Base-by-base conservation (phyloP, 2,113 vertebrate species). In the Hassar affinis region DNA sequence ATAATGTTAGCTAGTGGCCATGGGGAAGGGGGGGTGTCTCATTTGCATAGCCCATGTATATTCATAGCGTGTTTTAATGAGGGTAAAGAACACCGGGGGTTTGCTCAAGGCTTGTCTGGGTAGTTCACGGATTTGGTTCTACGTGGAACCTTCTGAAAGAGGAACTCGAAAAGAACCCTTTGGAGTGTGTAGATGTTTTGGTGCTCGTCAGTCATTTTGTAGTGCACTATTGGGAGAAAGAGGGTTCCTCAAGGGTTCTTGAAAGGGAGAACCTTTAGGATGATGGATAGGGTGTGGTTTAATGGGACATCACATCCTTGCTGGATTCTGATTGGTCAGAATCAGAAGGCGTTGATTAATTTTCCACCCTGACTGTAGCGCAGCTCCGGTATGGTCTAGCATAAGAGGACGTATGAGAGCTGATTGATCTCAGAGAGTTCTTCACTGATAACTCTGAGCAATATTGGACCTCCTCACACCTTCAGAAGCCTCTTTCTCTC, bases 21-120 rank as follows among this genome's bases (percentile, higher is more conserved):
- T 7, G n/a, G 47, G 0, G 27, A 49, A 3, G 72, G 15, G n/a
- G n/a, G n/a, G 17, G 49, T 7, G 1, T 11, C 8, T 76, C 22
- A 54, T 76, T 76, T 76, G 74, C 74, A 76, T 76, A 22, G n/a
- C 0, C n/a, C 9, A 76, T 76, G 74, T 76, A 33, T 76, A 76
- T 54, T 76, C 74, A 76, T 75, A 30, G 49, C 10, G 9, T 54
- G 74, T 54, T 35, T 54, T 35, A 76, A 76, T 76, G 49, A 76
- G 72, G 45, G 9, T 12, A 33, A 54, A 75, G 71, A 51, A 25
- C 27, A 75, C 52, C 33, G 49, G 15, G 72, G 3, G 72, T 76
- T 49, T 54, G 15, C 27, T 33, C 10, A 33, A 54, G 18, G 30
- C n/a, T 54, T 35, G 30, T 27, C 17, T 54, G 47, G 49, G 14